These are phyloP conservation scores for Pantala flavescens DNA, from an alignment of 1,140 invertebrate species.

Conservation along the genomic window DNA sequence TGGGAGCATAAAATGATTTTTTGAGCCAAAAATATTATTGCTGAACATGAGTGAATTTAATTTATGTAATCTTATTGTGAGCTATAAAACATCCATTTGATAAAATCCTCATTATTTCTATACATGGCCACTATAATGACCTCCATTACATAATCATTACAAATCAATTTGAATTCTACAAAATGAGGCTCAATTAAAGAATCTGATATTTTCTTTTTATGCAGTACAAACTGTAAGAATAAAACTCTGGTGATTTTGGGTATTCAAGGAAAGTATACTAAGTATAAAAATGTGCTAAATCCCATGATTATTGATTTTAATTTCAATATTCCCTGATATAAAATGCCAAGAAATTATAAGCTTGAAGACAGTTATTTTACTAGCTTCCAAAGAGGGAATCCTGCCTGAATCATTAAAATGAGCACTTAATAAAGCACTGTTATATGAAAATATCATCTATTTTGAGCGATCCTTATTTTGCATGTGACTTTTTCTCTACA, in stretches of 20 bases:
- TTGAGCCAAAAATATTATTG: no score
- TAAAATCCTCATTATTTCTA: no score
- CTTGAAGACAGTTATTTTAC: neutral
- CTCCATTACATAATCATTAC: no score
- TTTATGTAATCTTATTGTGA: no score
- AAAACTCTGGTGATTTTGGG: neutral
- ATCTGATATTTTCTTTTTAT: neutral
- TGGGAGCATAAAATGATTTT: no score
- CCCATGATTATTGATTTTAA: neutral
- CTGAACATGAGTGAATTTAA: no score
- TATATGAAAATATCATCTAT: neutral
- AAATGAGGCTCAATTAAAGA: neutral
- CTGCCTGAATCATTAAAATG: neutral
- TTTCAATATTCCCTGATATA: neutral
- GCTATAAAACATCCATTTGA: no score
- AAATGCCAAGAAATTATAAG: neutral
- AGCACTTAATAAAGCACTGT: neutral
- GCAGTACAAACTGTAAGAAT: neutral
- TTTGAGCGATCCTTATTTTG: conserved; percentile 2
- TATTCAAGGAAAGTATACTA: neutral
- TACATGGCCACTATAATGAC: no score
- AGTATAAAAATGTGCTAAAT: neutral
- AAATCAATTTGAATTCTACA: no score
- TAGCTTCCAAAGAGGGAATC: neutral
- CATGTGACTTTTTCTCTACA: neutral